These are phyloP conservation scores for Asobara japonica DNA, from an alignment of 1,140 invertebrate genomes.

Conservation along the genomic window DNA sequence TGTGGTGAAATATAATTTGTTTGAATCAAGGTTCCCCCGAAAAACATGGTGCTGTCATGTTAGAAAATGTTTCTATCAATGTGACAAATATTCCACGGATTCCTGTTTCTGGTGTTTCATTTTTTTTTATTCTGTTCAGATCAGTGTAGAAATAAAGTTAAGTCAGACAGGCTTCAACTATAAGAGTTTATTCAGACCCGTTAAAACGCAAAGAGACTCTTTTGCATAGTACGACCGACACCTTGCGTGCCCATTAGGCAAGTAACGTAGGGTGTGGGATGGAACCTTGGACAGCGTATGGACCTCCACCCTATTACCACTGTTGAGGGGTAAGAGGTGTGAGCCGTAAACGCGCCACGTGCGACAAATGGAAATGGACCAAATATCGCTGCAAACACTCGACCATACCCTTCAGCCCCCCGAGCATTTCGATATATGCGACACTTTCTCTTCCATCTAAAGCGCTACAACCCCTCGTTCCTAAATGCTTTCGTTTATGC, in stretches of 20 bases:
- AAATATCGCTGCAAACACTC: slow-evolving; percentile 64
- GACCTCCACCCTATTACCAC: background rate
- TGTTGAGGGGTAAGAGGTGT: slow-evolving; percentile 47
- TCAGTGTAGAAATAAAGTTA: no score
- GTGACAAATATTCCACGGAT: no score
- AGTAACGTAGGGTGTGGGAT: slow-evolving; percentile 20
- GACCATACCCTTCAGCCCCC: background rate
- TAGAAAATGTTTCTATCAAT: no score
- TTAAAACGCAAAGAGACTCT: slow-evolving; percentile 39
- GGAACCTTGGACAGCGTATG: slow-evolving; percentile 23
- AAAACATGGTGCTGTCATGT: no score
- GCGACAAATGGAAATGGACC: slow-evolving; percentile 65
- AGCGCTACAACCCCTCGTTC: slow-evolving; percentile 30
- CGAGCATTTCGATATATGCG: slow-evolving; percentile 61
- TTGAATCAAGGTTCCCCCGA: no score
- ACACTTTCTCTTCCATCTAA: slow-evolving; percentile 48
- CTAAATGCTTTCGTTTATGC: slow-evolving; percentile 38
- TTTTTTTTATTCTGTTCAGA: no score
- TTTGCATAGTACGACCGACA: slow-evolving; percentile 56
- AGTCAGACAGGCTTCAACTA: background rate
- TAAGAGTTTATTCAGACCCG: background rate
- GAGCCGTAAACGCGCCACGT: slow-evolving; percentile 62
- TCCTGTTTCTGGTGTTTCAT: no score
- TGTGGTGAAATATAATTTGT: no score
- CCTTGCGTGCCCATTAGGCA: slow-evolving; percentile 57